Conservation (phyloP, 2,113 vertebrate genomes). For the Mustela nigripes region DNA sequence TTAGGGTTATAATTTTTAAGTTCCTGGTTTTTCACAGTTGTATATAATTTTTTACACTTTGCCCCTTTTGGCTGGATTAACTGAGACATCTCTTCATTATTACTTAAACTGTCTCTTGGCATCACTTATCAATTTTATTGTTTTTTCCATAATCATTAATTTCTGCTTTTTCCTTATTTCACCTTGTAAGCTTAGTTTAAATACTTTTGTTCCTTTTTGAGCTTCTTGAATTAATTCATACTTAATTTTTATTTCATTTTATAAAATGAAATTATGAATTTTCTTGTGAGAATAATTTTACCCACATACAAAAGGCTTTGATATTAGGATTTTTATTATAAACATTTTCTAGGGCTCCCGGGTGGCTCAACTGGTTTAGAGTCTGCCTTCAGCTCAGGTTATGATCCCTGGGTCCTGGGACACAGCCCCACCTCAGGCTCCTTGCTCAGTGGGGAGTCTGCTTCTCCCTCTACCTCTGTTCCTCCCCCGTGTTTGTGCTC, state of each 20-base stretch:
- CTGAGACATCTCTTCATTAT: neutral
- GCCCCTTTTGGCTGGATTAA: neutral
- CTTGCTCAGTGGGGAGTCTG: too few relatives aligned
- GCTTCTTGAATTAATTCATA: neutral
- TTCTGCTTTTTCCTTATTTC: neutral
- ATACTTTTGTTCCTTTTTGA: slow-evolving; percentile 6
- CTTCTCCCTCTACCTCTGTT: neutral
- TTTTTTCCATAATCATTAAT: slow-evolving; percentile 4
- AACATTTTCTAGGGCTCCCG: neutral
- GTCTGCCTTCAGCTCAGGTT: too few relatives aligned
- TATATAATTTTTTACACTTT: neutral
- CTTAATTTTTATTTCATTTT: slow-evolving; percentile 11
- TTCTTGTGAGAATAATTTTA: neutral
- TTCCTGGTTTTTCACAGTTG: neutral
- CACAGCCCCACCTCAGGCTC: too few relatives aligned
- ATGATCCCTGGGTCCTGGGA: too few relatives aligned
- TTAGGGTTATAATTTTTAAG: neutral
- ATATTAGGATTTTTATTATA: neutral
- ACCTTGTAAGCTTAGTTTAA: neutral
- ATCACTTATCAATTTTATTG: neutral
- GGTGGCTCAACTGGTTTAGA: too few relatives aligned
- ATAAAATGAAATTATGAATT: neutral
- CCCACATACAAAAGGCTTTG: neutral
- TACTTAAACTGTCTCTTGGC: neutral
- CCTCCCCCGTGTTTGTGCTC: neutral